phyloP scores from a whole-genome alignment of 1,140 invertebrate genomes.

The Trigoniulus corallinus region DNA sequence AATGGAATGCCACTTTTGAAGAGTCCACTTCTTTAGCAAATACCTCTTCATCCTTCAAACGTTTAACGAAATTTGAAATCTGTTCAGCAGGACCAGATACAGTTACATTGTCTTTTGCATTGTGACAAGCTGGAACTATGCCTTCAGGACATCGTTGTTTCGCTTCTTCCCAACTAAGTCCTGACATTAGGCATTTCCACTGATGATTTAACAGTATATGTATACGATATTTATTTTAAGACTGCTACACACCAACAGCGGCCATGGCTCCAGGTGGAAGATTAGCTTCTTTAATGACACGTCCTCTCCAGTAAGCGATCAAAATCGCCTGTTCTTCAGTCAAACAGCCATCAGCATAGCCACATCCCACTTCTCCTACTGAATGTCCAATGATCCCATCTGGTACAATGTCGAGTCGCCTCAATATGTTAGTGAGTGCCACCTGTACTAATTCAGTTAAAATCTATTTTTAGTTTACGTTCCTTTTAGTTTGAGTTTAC shows the following conservation, averaged over 20 bases:
- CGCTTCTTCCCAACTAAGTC: slow-evolving; percentile 74
- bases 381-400: slow-evolving; percentile 94
- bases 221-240: background rate
- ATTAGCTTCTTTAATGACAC: slow-evolving; percentile 60
- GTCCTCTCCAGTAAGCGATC: slow-evolving; percentile 80
- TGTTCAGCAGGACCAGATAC: slow-evolving; percentile 66
- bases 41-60: slow-evolving; percentile 55
- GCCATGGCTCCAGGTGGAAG: slow-evolving; percentile 63
- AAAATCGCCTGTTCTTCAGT: slow-evolving; percentile 82
- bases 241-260: slow-evolving; percentile 37
- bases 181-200: slow-evolving; percentile 23
- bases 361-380: slow-evolving; percentile 85
- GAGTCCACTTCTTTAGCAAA: slow-evolving; percentile 81
- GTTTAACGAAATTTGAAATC: slow-evolving; percentile 51
- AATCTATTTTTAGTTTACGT: background rate
- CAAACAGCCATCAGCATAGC: slow-evolving; percentile 88
- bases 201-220: background rate
- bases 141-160: slow-evolving; percentile 51
- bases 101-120: slow-evolving; percentile 76
- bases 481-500: background rate
- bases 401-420: slow-evolving; percentile 53
- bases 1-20: slow-evolving; percentile 84
- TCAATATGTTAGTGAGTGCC: slow-evolving; percentile 73
- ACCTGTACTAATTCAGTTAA: slow-evolving; percentile 57
- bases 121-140: slow-evolving; percentile 80